Evolutionary conservation across 2,888 invertebrate species (phyloP).

Genomic region (Aleiodes alternator): DNA sequence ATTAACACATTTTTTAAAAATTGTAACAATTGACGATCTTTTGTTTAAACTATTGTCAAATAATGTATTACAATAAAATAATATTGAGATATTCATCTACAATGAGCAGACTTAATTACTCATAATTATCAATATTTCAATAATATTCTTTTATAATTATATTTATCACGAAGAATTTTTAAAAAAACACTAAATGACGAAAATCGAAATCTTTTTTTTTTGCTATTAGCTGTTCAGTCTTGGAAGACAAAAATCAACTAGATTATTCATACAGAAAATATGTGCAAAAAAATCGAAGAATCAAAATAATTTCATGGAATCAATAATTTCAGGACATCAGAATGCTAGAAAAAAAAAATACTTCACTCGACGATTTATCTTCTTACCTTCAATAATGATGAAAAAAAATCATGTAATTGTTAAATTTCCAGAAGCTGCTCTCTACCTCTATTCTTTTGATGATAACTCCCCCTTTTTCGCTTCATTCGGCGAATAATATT

Average conservation of each 20-base stretch:
- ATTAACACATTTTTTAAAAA: neutral
- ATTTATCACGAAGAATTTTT: neutral
- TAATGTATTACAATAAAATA: neutral
- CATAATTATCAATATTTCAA: conserved; percentile 6
- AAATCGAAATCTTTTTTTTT: too few species aligned
- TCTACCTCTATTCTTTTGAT: conserved; percentile 79
- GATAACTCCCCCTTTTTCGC: conserved; percentile 81
- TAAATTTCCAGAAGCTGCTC: conserved; percentile 54
- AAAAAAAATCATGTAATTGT: conserved; percentile 6
- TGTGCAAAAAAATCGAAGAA: neutral
- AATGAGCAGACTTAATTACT: conserved; percentile 6
- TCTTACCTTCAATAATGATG: too few species aligned
- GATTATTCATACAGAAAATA: too few species aligned
- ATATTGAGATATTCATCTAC: conserved; percentile 12
- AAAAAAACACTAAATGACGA: neutral
- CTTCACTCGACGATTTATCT: too few species aligned
- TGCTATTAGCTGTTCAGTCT: too few species aligned
- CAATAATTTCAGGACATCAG: too few species aligned
- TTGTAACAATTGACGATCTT: neutral
- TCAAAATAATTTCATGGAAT: neutral
- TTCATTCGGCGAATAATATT: conserved; percentile 81
- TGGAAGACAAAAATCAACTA: too few species aligned
- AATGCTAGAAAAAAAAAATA: too few species aligned
- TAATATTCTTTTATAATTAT: neutral
- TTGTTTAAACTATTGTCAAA: neutral